A percentile compares a stretch with the other conserved stretches of the same genome.
Evolutionary conservation across 2,797 vertebrate genomes (phyloP).

Genomic region (Manis pentadactyla): DNA sequence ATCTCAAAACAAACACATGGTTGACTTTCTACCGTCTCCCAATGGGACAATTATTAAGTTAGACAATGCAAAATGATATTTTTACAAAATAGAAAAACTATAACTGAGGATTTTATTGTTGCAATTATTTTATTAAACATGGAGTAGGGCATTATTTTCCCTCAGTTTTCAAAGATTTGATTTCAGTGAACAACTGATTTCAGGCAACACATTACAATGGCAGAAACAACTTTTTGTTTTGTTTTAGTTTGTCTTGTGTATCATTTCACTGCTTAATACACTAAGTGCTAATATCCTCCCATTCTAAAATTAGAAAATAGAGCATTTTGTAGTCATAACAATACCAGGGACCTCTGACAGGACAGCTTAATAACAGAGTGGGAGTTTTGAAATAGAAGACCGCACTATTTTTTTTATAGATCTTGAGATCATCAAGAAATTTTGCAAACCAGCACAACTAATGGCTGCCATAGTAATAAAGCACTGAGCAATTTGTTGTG

Average conservation of each 20-base stretch:
- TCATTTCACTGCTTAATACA: neutral
- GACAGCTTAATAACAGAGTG: neutral
- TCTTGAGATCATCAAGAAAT: constrained; percentile 26
- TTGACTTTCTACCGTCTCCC: neutral
- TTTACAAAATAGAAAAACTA: neutral
- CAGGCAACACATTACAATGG: neutral
- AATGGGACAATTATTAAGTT: neutral
- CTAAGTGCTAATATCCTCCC: neutral
- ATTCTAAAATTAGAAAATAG: constrained; percentile 43
- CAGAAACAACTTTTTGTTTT: neutral
- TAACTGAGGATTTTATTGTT: neutral
- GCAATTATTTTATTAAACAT: neutral
- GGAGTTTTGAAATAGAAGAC: neutral
- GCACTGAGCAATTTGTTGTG: neutral
- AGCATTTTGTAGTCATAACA: neutral
- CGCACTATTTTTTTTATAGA: constrained; percentile 7
- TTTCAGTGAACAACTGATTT: neutral
- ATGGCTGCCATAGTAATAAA: neutral
- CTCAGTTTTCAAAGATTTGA: neutral
- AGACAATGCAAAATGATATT: neutral
- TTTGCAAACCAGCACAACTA: constrained; percentile 32
- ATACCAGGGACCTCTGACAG: neutral
- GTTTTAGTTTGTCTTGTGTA: neutral
- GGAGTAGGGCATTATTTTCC: fast-evolving
- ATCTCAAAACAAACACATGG: neutral